Percentiles rank a stretch among this genome's conserved stretches.
Conservation (phyloP, 2,888 invertebrate genomes). For the Meta bourneti region DNA sequence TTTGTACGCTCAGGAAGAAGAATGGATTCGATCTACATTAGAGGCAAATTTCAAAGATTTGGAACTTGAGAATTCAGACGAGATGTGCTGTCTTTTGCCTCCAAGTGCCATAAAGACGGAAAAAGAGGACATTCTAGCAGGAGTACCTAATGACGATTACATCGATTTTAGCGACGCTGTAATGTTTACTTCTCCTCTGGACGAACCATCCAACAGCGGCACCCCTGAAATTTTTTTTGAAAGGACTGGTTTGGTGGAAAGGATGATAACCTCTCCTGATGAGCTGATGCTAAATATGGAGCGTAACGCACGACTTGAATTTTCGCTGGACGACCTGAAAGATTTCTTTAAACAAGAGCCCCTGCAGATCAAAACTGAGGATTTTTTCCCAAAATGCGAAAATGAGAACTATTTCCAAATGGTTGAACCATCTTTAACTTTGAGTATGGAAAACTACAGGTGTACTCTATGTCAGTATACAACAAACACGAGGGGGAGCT, state of each 20-base stretch:
- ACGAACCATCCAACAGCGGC: too few relatives aligned
- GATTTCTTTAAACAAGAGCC: not conserved
- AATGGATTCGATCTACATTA: too few relatives aligned
- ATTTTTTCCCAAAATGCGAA: not conserved
- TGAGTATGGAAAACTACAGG: not conserved
- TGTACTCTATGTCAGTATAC: not conserved
- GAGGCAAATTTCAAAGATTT: too few relatives aligned
- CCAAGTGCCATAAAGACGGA: too few relatives aligned
- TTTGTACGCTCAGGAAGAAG: too few relatives aligned
- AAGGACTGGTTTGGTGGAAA: not conserved
- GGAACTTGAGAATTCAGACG: too few relatives aligned
- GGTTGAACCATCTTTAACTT: too few relatives aligned
- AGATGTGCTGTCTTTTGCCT: too few relatives aligned
- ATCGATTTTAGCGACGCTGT: too few relatives aligned
- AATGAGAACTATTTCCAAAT: not conserved
- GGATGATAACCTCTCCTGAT: constrained; percentile 1
- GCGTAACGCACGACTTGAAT: not conserved
- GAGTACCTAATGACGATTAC: too few relatives aligned
- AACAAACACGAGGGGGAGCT: not conserved
- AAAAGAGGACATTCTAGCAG: too few relatives aligned
- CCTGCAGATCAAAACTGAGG: not conserved
- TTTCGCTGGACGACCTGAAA: not conserved
- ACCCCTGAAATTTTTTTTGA: not conserved
- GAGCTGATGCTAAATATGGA: not conserved
- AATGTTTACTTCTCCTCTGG: too few relatives aligned